Evolutionary conservation across 2,113 vertebrate species (phyloP).

Genomic region (Plestiodon gilberti): DNA sequence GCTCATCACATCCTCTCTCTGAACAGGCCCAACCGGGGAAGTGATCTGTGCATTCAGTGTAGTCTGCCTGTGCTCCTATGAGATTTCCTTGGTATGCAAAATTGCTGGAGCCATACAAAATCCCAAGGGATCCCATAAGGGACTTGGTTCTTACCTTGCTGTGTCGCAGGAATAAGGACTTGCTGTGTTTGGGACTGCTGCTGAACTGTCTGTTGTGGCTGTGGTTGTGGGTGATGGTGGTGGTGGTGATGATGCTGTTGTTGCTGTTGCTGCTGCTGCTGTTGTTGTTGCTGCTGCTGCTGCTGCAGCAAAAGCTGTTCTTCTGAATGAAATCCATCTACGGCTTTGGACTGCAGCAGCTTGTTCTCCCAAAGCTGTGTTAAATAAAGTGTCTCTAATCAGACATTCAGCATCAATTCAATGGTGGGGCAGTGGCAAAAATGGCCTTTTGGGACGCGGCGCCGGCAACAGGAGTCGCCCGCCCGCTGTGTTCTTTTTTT

Average conservation of each 20-base stretch:
- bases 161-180: conserved; percentile 89
- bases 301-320: conserved; percentile 91
- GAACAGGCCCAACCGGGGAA: neutral
- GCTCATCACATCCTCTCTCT: neutral
- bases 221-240: conserved; percentile 77
- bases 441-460: no score
- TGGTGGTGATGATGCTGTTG: conserved; percentile 78
- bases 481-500: no score
- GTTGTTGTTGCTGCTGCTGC: conserved; percentile 84
- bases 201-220: conserved; percentile 74
- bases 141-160: conserved; percentile 83
- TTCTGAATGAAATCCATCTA: conserved; percentile 97
- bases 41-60: neutral
- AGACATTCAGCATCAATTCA: neutral
- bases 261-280: conserved; percentile 80
- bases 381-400: conserved; percentile 29
- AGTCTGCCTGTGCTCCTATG: neutral
- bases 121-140: conserved; percentile 12
- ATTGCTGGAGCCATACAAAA: neutral
- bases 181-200: conserved; percentile 79
- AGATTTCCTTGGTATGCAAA: neutral
- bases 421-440: no score
- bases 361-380: conserved; percentile 97
- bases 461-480: no score
- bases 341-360: conserved; percentile 96